A percentile compares a stretch with the other conserved stretches of the same genome.
Evolutionary conservation across 2,113 vertebrate genomes (phyloP).

Genomic region (Saimiri boliviensis): DNA sequence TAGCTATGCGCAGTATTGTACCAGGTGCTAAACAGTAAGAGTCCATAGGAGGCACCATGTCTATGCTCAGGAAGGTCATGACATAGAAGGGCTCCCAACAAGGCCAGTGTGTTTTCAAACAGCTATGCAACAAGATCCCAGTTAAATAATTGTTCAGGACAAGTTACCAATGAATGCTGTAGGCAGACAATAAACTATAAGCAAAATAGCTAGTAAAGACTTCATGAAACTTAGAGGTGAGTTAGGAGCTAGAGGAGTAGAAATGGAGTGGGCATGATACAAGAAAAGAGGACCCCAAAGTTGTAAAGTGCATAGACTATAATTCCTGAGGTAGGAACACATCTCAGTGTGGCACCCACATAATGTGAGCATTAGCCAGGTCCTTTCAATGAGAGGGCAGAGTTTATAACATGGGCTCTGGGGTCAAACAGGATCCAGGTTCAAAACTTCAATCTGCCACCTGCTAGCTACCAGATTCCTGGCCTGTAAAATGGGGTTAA

Average conservation of each 20-base stretch:
- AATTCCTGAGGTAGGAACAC: not conserved
- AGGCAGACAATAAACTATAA: not conserved
- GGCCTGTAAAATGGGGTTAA: not conserved
- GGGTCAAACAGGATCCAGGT: not conserved
- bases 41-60: not conserved
- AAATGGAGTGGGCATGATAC: not conserved
- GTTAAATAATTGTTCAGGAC: not conserved
- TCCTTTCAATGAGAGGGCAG: no score
- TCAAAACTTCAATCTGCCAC: not conserved
- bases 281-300: not conserved
- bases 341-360: not conserved
- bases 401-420: not conserved
- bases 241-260: not conserved
- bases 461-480: not conserved
- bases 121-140: not conserved
- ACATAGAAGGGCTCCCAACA: not conserved
- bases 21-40: not conserved
- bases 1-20: not conserved
- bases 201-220: not conserved
- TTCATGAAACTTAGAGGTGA: not conserved
- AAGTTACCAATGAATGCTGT: not conserved
- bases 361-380: not conserved
- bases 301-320: not conserved
- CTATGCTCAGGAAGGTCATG: not conserved
- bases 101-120: not conserved